Evolutionary conservation across 1,140 invertebrate genomes (phyloP), one percentile per base, ranked within the genome.

Genomic region (Diplogasteroides magnus): DNA sequence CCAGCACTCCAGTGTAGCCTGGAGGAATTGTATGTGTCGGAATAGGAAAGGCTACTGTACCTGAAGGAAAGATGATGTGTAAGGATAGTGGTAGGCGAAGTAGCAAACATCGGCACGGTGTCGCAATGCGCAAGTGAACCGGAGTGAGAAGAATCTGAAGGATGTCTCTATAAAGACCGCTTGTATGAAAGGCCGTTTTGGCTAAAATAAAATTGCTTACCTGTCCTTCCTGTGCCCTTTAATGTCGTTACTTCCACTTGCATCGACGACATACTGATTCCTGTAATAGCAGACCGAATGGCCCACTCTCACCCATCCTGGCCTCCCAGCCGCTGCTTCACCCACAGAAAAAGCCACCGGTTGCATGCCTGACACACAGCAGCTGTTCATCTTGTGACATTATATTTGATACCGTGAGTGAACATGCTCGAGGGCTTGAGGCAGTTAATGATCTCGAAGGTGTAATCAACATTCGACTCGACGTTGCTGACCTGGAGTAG

Each of bases 81-180:
- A 98, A 0, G 95, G 95, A 83, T 94, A 97, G 84, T 93, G 94
- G 83, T 97, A 94, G 14, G 94, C 93, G 71, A 98, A 86, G 83
- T 94, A 98, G 67, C 95, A 93, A 0, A 89, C 89, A 83, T 98
- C 95, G 72, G 90, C 88, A 64, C 90, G 89, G 79, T 97, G 89
- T 15, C 90, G 90, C 83, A 98, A 97, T 77, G 90, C 90, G 68
- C 97, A 85, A 72, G 91, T 94, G 84, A 98, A 98, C 48, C 92
- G 91, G 57, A 95, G 85, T 0, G 94, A 97, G 83, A 91, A 96
- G 73, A 91, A 93, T 14, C 82, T 80, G 64, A 32, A 66, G 48
- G n/a, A n/a, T n/a, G n/a, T n/a, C n/a, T n/a, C n/a, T n/a, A n/a
- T n/a, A n/a, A n/a, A n/a, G n/a, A n/a, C 11, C 64, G 64, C 64